These are phyloP conservation scores for Cyrtorhinus lividipennis DNA, from an alignment of 1,140 invertebrate species.

Conservation along the genomic window DNA sequence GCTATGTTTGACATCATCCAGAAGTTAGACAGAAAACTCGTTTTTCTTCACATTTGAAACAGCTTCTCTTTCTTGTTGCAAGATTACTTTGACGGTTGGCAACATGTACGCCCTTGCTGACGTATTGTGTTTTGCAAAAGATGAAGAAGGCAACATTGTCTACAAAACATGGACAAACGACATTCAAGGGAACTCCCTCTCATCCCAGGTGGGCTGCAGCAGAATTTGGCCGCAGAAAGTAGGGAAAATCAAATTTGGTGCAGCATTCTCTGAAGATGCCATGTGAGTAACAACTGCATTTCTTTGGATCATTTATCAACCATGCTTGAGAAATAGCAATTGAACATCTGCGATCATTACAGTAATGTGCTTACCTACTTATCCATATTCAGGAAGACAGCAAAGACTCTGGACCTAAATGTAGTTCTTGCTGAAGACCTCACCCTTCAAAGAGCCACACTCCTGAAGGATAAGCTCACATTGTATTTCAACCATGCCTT, in stretches of 20 bases:
- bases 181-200: slow-evolving; percentile 9
- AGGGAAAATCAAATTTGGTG: slow-evolving; percentile 7
- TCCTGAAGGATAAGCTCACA: neutral
- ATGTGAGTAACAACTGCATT: slow-evolving; percentile 5
- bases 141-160: neutral
- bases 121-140: slow-evolving; percentile 4
- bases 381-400: neutral
- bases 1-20: too few species aligned
- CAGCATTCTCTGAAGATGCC: slow-evolving; percentile 1
- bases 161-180: slow-evolving; percentile 11
- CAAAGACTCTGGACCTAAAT: neutral
- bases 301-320: neutral
- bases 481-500: neutral
- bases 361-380: neutral
- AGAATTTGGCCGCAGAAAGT: neutral
- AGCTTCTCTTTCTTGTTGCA: too few species aligned
- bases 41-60: too few species aligned
- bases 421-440: neutral
- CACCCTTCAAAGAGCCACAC: neutral
- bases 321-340: too few species aligned
- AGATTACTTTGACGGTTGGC: neutral
- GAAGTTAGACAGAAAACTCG: too few species aligned
- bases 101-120: neutral
- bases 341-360: too few species aligned
- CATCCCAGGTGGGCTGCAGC: neutral